Base-by-base conservation (phyloP, 2,888 invertebrate species). In the Plebejus melissa region DNA sequence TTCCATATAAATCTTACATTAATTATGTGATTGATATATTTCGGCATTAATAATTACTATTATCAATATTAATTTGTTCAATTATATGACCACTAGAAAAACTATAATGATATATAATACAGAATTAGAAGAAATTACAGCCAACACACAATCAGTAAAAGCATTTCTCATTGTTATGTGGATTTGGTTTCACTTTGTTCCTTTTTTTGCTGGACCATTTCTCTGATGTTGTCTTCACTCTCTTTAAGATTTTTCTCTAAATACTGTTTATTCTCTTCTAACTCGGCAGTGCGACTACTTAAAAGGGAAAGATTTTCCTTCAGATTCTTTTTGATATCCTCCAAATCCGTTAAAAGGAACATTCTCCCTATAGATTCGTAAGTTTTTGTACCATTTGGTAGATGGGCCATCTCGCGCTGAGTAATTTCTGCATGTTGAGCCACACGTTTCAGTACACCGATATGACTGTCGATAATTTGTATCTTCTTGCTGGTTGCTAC, bases 361-460 rank as follows among this genome's bases (percentile, higher is more conserved):
- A 97, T 97, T 86, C 98, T 86, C 7, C 98, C 98, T 2, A 98
- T 95, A 41, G 97, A 95, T 90, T 97, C 96, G 83, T 96, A 98
- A 0, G 96, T 96, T 82, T 94, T 96, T 0, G 96, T 96, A 32
- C 92, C 94, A 76, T 94, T 86, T 74, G 96, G 95, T 78, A 97
- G 90, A 13, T 93, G 85, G 77, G 86, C 87, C 76, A 96, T 93
- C 86, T 96, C 96, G 81, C 94, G 94, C 82, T 96, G 95, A 58
- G 97, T 98, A 74, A 97, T 90, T 79, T 95, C 94, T 76, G 96
- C 95, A 84, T 96, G 96, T 79, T 95, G 95, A 82, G 96, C 95
- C 74, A 94, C 94, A 77, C 96, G 94, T 82, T 95, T 95, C 71
- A 97, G 86, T 16, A 94, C 94, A 69, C 96, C 96, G 79, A 97